Evolutionary conservation across 2,113 vertebrate species (phyloP).

Genomic region (Dicentrarchus labrax): DNA sequence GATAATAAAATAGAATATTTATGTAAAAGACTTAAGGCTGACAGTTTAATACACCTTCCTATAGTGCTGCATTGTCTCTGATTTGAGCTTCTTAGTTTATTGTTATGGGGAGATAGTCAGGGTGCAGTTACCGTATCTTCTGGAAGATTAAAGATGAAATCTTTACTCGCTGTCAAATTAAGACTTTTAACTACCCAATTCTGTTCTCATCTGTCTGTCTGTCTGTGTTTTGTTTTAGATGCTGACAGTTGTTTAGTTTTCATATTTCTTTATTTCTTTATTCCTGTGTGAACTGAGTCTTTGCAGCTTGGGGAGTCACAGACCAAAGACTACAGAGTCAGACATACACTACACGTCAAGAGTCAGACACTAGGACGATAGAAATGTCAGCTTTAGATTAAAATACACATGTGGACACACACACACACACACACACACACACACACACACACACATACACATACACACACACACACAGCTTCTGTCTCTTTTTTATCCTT

Average conservation of each 20-base stretch:
- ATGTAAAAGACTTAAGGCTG: not conserved
- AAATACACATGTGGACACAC: too few relatives aligned
- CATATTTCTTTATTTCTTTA: slow-evolving; percentile 21
- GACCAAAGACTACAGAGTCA: slow-evolving; percentile 19
- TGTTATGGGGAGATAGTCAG: not conserved
- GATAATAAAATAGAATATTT: not conserved
- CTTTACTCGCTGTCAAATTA: not conserved
- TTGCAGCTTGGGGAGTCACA: slow-evolving; percentile 9
- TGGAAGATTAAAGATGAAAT: slow-evolving; percentile 7
- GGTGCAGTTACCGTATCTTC: not conserved
- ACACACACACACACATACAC: not conserved
- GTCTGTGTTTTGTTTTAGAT: not conserved
- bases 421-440: not conserved
- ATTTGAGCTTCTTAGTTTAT: slow-evolving; percentile 25
- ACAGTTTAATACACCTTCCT: too few relatives aligned
- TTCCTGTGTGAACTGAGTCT: slow-evolving; percentile 20
- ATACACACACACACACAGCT: not conserved
- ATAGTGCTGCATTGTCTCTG: not conserved
- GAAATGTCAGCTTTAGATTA: not conserved
- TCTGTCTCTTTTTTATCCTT: slow-evolving; percentile 3
- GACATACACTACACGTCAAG: not conserved
- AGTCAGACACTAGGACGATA: not conserved
- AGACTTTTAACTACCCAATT: slow-evolving; percentile 12
- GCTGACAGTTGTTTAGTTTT: slow-evolving; percentile 22
- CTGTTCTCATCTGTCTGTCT: not conserved